Base-by-base conservation (phyloP, 2,797 vertebrate species). In the Schizopygopsis malacanthus region DNA sequence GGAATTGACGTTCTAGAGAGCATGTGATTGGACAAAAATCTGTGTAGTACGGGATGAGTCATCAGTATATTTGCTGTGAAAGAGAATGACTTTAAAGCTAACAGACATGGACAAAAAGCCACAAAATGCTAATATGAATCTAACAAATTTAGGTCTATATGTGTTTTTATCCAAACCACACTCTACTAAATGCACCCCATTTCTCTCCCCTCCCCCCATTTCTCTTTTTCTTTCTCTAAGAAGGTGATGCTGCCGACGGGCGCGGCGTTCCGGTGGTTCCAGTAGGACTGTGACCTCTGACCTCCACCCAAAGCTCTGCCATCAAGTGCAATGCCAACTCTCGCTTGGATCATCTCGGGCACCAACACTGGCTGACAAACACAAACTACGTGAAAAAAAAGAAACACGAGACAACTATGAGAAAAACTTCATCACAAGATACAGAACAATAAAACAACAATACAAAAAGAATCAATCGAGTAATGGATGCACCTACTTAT, bases 161-260 rank as follows among this genome's bases (percentile, higher is more conserved):
- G 20, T 67, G 15, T 39, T 52, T 79, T 18, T 61, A 43, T 73
- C 28, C 78, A 85, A 65, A 59, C 15, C 13, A 1, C n/a, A 65
- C n/a, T 59, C 20, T 85, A 63, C 77, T 86, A 79, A 88, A 86
- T 77, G 33, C 39, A 25, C 65, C 39, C 39, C 63, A 41, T 67
- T 70, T 80, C 47, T 83, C 4, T 16, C 16, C 37, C 73, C 37
- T 77, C 71, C 76, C 90, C 90, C 83, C 77, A 86, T 88, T 81
- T 90, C 65, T 94, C 88, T 89, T 92, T 89, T 86, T 90, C 90
- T 96, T 95, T 95, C 95, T 96, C 95, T 95, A 97, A 98, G 97
- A 99, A 99, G 97, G 97, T 99, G 97, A 99, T 99, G 97, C 97
- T 99, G 96, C 98, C 98, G 93, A 97, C 98, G 93, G 98, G 98